Evolutionary conservation across 1,140 invertebrate species (phyloP).

Genomic region (Cataglyphis hispanica): DNA sequence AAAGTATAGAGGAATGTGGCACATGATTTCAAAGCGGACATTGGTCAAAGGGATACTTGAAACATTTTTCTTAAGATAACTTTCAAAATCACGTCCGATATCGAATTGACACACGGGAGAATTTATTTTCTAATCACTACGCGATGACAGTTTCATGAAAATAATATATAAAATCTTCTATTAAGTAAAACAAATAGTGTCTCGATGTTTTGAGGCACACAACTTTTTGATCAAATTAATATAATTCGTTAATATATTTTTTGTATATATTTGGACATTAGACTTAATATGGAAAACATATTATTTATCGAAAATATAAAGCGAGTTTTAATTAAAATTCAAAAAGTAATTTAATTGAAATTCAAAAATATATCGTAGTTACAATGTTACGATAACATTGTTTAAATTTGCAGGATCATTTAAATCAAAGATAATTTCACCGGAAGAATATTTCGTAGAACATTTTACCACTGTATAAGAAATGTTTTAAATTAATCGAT

Average conservation of each 20-base stretch:
- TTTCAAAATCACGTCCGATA: not conserved
- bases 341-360: not conserved
- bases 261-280: not conserved
- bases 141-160: not conserved
- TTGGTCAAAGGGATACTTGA: not conserved
- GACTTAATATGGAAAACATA: not conserved
- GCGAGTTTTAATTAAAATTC: not conserved
- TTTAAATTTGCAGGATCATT: not conserved
- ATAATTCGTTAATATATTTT: not conserved
- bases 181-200: not conserved
- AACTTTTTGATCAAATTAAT: not conserved
- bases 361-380: no score
- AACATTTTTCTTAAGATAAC: not conserved
- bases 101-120: not conserved
- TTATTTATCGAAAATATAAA: not conserved
- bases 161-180: not conserved
- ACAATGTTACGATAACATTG: not conserved
- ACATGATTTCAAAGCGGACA: not conserved
- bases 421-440: constrained; percentile 13
- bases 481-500: constrained; percentile 65
- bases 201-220: not conserved
- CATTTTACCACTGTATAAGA: constrained; percentile 17
- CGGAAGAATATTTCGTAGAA: constrained; percentile 23
- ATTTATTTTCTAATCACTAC: not conserved
- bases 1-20: not conserved